Evolutionary conservation across 2,113 vertebrate genomes (phyloP).

Genomic region (Xenotilapia flavipinnis): DNA sequence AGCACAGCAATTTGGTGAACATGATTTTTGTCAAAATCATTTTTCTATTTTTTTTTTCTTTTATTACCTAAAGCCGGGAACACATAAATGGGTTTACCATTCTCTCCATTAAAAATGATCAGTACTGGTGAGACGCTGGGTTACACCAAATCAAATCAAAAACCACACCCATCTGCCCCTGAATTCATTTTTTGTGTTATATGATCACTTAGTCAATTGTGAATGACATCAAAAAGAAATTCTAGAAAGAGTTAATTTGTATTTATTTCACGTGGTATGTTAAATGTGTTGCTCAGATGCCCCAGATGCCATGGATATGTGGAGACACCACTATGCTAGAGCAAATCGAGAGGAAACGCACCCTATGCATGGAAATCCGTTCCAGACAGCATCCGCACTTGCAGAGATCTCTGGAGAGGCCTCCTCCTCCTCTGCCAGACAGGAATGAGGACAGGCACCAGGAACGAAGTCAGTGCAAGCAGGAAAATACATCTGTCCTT

Average conservation of each 20-base stretch:
- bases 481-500: conserved; percentile 83
- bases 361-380: conserved; percentile 92
- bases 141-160: background rate
- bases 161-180: background rate
- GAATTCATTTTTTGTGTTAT: background rate
- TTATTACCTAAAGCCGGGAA: background rate
- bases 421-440: conserved; percentile 30
- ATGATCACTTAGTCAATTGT: background rate
- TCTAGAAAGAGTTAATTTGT: background rate
- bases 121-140: background rate
- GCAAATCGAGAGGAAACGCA: conserved; percentile 96
- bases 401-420: conserved; percentile 68
- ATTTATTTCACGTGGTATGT: background rate
- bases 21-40: background rate
- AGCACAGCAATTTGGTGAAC: background rate
- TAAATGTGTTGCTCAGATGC: conserved; percentile 70
- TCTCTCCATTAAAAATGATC: background rate
- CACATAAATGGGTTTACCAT: background rate
- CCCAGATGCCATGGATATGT: conserved; percentile 93
- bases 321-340: conserved; percentile 97
- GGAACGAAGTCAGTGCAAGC: conserved; percentile 77
- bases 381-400: conserved; percentile 85
- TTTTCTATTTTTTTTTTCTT: background rate
- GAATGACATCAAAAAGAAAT: background rate
- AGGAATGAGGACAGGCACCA: conserved; percentile 43